Conservation (phyloP, 2,888 invertebrate species). For the Cantharis lateralis region DNA sequence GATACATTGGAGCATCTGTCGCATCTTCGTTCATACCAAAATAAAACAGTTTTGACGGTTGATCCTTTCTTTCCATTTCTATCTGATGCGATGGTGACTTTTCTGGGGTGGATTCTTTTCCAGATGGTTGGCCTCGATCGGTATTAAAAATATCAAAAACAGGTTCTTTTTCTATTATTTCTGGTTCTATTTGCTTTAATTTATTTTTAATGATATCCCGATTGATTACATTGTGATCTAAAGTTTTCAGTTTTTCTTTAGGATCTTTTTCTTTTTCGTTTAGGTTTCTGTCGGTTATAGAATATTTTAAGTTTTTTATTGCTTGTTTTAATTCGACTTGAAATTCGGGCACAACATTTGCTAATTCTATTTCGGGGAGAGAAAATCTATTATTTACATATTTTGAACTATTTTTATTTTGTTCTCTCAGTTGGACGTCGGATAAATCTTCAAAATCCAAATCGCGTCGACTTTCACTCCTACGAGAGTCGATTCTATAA, state of each 20-base stretch:
- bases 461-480: constrained; percentile 16
- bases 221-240: constrained; percentile 51
- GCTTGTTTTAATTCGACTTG: constrained; percentile 59
- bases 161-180: constrained; percentile 57
- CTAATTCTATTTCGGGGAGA: constrained; percentile 53
- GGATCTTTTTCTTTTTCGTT: constrained; percentile 54
- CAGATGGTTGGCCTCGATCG: constrained; percentile 62
- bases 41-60: constrained; percentile 68
- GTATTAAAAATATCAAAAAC: constrained; percentile 44
- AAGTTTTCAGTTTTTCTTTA: constrained; percentile 60
- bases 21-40: constrained; percentile 73
- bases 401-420: constrained; percentile 12
- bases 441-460: constrained; percentile 11
- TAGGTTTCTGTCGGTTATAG: constrained; percentile 30
- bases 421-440: constrained; percentile 15
- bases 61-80: constrained; percentile 36
- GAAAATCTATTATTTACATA: constrained; percentile 41
- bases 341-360: constrained; percentile 59
- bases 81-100: constrained; percentile 59
- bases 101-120: constrained; percentile 68
- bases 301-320: constrained; percentile 48
- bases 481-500: constrained; percentile 5
- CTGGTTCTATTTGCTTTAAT: constrained; percentile 58
- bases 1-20: constrained; percentile 11
- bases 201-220: constrained; percentile 59